Evolutionary conservation across 2,888 invertebrate genomes (phyloP), one percentile per base, ranked within the genome.

Genomic region (Hypselothyrea guttata): DNA sequence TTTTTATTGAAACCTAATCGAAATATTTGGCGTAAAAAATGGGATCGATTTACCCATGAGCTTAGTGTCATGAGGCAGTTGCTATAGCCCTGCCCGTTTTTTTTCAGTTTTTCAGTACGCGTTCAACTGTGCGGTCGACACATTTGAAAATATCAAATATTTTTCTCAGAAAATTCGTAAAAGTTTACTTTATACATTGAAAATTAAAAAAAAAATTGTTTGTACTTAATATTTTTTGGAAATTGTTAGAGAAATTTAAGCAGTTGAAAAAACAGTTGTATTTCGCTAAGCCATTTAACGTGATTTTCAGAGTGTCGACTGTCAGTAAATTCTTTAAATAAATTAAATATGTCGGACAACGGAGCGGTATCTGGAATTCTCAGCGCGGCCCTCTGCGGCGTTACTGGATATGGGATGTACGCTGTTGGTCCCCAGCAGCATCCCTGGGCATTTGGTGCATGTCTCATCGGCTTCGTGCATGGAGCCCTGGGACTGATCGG

Each of bases 401-500:
- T 71, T 7, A 72, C 86, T 1, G 81, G 79, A 1, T 87, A 73
- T 35, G 81, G 85, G 0, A 59, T 79, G 58, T 59, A 46, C 16
- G 44, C 53, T 13, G 45, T 84, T 1, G 48, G 47, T 0, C 82
- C 86, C 0, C 1, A 37, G 0, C 51, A 75, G 0, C 68, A 86
- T 58, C 86, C 88, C 0, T 87, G 72, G 27, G 86, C 81, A 1
- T 87, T 87, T 40, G 40, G 75, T 7, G 86, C 87, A 7, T 83
- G 84, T 12, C 49, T 81, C n/a, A 55, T 87, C 8, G 85, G 85
- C 0, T 71, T 85, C 35, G 78, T 76, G 7, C 87, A 84, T 48
- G 88, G 87, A 0, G 18, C 86, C 2, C 1, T 71, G 13, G 82
- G 81, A 0, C n/a, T 86, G n/a, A 53, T 75, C 3, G 48, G 59